Base-by-base conservation (phyloP, 1,140 invertebrate species). In the Drosophila saltans region DNA sequence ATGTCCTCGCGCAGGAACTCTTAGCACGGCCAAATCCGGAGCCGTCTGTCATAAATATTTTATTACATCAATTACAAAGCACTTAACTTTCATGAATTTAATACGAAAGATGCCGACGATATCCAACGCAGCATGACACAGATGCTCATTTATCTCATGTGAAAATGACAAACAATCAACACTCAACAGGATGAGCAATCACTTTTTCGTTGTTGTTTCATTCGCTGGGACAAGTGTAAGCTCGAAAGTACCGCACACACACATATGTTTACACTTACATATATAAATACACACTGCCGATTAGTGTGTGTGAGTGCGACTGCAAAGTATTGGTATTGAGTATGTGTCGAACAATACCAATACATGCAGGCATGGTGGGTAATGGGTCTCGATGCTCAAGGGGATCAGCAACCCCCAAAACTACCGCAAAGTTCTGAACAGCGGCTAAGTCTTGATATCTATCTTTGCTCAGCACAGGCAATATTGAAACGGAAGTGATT, bases 1-100 rank as follows among this genome's bases (percentile, higher is more conserved):
- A 30, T 52, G 70, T 56, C 57, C 59, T 70, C 28, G 40, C 55
- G 48, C 72, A 69, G 62, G 66, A 66, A 70, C 64, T 6, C 9
- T 66, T 8, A 56, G 52, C 21, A 1, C 56, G 55, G 43, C 36
- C 21, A 45, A 40, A 6, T 39, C 21, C 36, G 69, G 65, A 33
- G 56, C 66, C 62, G 73, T 67, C 76, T 91, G 85, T 91, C 90
- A 91, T 91, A 91, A 91, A 91, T 91, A 90, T 91, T 91, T 91
- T 91, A 91, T 91, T 90, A 91, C 86, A 91, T 90, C 90, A 91
- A 91, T 91, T 91, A 91, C 90, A 86, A 88, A 91, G 90, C 90
- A 91, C 90, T 91, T 91, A 91, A 91, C 90, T 91, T 91, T 88
- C 86, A 91, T 90, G 85, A 91, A 91, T 91, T 91, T 91, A 91